These are phyloP conservation scores for Olivierus martensii DNA, from an alignment of 1,140 invertebrate species.

Conservation along the genomic window DNA sequence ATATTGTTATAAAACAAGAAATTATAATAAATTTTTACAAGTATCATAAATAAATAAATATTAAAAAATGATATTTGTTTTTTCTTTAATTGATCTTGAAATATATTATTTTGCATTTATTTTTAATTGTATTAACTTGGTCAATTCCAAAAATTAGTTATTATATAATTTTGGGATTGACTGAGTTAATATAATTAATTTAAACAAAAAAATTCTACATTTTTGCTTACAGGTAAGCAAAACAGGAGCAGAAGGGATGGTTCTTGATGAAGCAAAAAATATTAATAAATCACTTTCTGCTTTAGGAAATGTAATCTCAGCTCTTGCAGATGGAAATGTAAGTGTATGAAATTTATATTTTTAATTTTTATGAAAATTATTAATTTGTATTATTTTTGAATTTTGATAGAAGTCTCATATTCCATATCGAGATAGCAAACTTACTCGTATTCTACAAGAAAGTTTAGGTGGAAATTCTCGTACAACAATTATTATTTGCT, in stretches of 20 bases:
- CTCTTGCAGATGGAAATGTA: conserved; percentile 89
- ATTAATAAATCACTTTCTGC: conserved; percentile 99
- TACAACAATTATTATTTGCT: conserved; percentile 98
- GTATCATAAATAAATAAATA: no score
- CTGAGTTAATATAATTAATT: no score
- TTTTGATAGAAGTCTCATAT: conserved; percentile 76
- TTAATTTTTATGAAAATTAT: background rate
- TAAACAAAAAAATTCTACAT: background rate
- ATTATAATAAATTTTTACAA: no score
- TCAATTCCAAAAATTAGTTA: no score
- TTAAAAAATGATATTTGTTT: no score
- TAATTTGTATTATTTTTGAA: no score
- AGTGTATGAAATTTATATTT: conserved; percentile 24
- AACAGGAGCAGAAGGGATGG: conserved; percentile 97
- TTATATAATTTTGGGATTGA: no score
- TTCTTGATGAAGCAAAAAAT: conserved; percentile 98
- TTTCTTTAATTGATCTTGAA: no score
- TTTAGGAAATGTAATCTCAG: conserved; percentile 98
- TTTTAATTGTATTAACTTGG: no score
- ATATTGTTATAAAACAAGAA: no score
- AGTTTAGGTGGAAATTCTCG: conserved; percentile 97
- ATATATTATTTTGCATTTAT: no score
- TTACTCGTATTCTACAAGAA: conserved; percentile 97
- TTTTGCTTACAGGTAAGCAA: conserved; percentile 66
- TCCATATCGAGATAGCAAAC: conserved; percentile 97